Percentiles rank a stretch among this genome's conserved stretches.
These are phyloP conservation scores for Cyclina sinensis DNA, from an alignment of 1,140 invertebrate species.

Conservation along the genomic window DNA sequence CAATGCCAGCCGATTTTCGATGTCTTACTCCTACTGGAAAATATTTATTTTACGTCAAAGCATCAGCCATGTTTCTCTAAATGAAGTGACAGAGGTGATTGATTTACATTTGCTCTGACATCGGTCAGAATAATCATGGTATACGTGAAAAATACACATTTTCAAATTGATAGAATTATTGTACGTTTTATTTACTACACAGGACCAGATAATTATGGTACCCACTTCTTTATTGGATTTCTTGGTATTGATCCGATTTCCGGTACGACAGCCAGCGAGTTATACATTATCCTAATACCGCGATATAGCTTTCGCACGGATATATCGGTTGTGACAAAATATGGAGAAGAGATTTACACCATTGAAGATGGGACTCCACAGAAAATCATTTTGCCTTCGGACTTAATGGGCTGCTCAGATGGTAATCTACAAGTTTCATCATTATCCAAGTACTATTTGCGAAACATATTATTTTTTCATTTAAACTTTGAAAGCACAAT, in stretches of 20 bases:
- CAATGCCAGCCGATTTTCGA: too few species aligned
- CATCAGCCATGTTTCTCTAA: too few species aligned
- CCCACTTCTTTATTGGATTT: conserved; percentile 35
- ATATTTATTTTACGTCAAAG: too few species aligned
- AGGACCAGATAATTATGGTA: conserved; percentile 51
- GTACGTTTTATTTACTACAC: background rate
- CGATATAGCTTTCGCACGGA: conserved; percentile 16
- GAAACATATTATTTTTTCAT: too few species aligned
- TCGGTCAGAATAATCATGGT: too few species aligned
- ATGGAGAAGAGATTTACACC: background rate
- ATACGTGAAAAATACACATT: background rate
- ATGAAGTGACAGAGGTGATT: too few species aligned
- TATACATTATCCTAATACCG: conserved; percentile 21
- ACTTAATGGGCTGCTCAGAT: conserved; percentile 40
- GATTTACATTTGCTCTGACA: too few species aligned
- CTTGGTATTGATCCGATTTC: conserved; percentile 19
- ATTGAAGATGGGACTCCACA: background rate
- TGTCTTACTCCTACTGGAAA: too few species aligned
- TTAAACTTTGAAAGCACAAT: too few species aligned
- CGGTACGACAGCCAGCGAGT: background rate
- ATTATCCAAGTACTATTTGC: too few species aligned
- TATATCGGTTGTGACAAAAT: background rate
- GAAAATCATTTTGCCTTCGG: background rate
- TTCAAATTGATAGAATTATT: background rate
- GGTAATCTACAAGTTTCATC: too few species aligned